Percentiles rank a stretch among this genome's conserved stretches.
Evolutionary conservation across 2,113 vertebrate genomes (phyloP).

Genomic region (Phyllopteryx taeniolatus): DNA sequence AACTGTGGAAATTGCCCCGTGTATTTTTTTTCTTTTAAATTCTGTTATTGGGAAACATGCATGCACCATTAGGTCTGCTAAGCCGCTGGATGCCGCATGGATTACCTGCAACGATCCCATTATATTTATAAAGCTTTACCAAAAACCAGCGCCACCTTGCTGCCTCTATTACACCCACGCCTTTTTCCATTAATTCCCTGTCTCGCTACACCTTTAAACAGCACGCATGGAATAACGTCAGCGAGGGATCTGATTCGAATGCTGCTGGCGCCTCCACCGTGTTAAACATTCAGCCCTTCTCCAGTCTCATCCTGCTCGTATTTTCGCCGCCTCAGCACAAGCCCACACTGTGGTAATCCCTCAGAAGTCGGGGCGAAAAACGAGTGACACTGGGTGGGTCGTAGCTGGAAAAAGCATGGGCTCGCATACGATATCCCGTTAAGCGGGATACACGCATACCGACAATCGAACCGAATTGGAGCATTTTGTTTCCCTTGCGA

Average conservation of each 20-base stretch:
- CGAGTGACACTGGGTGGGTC: constrained; percentile 61
- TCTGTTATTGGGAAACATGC: constrained; percentile 35
- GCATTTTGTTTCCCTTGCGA: background rate
- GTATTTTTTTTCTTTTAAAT: constrained; percentile 23
- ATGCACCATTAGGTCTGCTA: constrained; percentile 48
- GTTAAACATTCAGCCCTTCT: constrained; percentile 52
- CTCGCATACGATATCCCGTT: constrained; percentile 48
- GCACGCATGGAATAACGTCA: constrained; percentile 28
- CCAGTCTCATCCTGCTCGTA: constrained; percentile 49
- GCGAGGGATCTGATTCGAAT: constrained; percentile 25
- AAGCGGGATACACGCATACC: background rate
- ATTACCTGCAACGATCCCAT: constrained; percentile 36
- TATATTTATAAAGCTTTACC: constrained; percentile 46
- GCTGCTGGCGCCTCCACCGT: constrained; percentile 40
- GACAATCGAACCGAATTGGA: background rate
- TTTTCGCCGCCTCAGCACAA: constrained; percentile 66
- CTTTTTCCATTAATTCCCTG: constrained; percentile 14
- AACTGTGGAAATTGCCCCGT: constrained; percentile 64
- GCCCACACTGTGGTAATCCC: constrained; percentile 61
- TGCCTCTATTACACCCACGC: constrained; percentile 18
- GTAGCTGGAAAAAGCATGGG: constrained; percentile 36
- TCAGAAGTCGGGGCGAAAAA: constrained; percentile 66
- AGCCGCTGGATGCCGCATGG: constrained; percentile 14
- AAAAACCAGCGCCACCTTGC: constrained; percentile 28
- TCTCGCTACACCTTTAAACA: constrained; percentile 10